A percentile compares a stretch with the other conserved stretches of the same genome.
phyloP scores from a whole-genome alignment of 2,888 invertebrate species.

The Physocephala rufipes region DNA sequence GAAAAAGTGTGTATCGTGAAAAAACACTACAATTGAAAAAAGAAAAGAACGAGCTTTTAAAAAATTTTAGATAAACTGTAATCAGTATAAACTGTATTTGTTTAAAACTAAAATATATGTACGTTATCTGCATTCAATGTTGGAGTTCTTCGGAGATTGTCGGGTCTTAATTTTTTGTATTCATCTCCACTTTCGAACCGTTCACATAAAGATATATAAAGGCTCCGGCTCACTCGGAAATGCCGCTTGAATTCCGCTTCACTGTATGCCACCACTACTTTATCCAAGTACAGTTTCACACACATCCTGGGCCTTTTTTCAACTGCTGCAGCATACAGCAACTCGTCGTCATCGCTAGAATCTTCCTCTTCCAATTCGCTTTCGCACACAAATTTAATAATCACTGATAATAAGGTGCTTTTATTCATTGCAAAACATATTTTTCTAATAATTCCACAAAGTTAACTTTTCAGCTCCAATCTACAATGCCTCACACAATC shows the following conservation, averaged over 20 bases:
- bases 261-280: not conserved
- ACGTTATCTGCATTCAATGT: not conserved
- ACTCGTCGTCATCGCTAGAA: not conserved
- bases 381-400: too few species aligned
- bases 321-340: not conserved
- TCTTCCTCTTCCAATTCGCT: too few species aligned
- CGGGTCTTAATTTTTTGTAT: not conserved
- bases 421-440: too few species aligned
- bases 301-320: not conserved
- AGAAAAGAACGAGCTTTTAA: not conserved
- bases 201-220: not conserved
- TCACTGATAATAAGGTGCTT: too few species aligned
- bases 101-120: too few species aligned
- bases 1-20: not conserved
- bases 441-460: too few species aligned
- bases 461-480: too few species aligned
- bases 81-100: too few species aligned
- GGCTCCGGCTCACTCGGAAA: not conserved
- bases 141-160: not conserved
- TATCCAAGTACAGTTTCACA: not conserved
- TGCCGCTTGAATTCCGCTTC: not conserved
- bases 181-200: not conserved
- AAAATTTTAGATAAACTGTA: not conserved
- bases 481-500: too few species aligned
- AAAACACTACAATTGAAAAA: not conserved